phyloP scores from a whole-genome alignment of 2,113 vertebrate genomes.

The Acrocephalus arundinaceus region DNA sequence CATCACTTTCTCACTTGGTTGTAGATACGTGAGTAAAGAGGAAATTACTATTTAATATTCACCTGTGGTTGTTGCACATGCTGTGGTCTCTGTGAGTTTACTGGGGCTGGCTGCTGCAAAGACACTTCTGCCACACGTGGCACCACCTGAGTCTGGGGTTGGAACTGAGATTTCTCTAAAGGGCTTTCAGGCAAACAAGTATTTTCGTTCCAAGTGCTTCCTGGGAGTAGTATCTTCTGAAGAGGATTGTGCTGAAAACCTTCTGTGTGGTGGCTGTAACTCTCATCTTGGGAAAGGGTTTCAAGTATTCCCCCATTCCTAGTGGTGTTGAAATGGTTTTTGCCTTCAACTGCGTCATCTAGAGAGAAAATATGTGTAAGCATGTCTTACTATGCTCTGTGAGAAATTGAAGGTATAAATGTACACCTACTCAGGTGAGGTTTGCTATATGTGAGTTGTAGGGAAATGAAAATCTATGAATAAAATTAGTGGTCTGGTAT shows the following conservation, averaged over 20 bases:
- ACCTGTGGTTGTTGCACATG: accelerated
- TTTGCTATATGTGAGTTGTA: not conserved
- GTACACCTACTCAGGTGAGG: not conserved
- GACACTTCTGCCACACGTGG: not conserved
- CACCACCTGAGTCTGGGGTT: not conserved
- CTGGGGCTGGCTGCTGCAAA: not conserved
- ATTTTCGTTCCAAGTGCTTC: constrained; percentile 13
- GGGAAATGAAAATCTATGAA: not conserved
- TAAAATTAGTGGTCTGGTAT: not conserved
- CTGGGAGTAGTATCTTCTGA: not conserved
- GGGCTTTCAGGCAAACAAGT: constrained; percentile 1
- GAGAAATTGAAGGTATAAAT: constrained; percentile 9
- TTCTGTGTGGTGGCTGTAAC: not conserved
- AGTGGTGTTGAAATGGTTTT: constrained; percentile 6
- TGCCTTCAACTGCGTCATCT: not conserved
- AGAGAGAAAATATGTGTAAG: constrained; percentile 20
- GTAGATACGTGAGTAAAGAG: not conserved
- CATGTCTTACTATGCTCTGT: not conserved
- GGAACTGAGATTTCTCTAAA: constrained; percentile 19
- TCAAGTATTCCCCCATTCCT: not conserved
- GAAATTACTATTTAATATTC: not conserved
- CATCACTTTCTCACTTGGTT: not conserved
- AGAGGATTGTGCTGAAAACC: constrained; percentile 13
- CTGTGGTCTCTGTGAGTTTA: not conserved
- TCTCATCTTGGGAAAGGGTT: constrained; percentile 27